phyloP scores from a whole-genome alignment of 2,113 vertebrate species.

The Climacteris rufus region DNA sequence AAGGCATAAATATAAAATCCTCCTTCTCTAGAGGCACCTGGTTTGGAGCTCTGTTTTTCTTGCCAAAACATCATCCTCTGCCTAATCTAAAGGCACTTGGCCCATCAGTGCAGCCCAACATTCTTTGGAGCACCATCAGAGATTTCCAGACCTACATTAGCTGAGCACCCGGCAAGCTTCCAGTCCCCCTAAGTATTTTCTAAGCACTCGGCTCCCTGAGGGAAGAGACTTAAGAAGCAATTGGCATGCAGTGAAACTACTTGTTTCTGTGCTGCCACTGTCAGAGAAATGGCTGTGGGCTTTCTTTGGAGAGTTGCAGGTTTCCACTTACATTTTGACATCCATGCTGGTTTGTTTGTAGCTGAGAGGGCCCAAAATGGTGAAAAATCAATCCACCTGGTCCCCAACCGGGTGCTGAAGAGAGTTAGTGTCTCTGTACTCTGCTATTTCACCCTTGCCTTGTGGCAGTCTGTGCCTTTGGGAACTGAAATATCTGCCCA shows the following conservation, averaged over 20 bases:
- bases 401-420: neutral
- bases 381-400: neutral
- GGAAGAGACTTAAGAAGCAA: conserved; percentile 24
- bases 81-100: neutral
- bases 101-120: neutral
- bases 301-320: neutral
- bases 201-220: neutral
- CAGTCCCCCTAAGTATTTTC: conserved; percentile 8
- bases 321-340: neutral
- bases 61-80: neutral
- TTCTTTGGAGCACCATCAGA: conserved; percentile 16
- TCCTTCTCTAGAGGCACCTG: neutral
- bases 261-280: neutral
- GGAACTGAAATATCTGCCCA: neutral
- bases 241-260: neutral
- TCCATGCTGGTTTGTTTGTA: neutral
- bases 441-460: neutral
- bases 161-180: neutral
- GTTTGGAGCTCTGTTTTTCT: neutral
- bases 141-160: neutral
- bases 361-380: neutral
- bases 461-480: neutral
- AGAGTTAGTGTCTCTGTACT: neutral
- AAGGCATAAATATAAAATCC: neutral
- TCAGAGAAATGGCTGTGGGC: neutral